A percentile compares a stretch with the other conserved stretches of the same genome.
phyloP scores from a whole-genome alignment of 2,113 vertebrate genomes.

The Aythya baeri region DNA sequence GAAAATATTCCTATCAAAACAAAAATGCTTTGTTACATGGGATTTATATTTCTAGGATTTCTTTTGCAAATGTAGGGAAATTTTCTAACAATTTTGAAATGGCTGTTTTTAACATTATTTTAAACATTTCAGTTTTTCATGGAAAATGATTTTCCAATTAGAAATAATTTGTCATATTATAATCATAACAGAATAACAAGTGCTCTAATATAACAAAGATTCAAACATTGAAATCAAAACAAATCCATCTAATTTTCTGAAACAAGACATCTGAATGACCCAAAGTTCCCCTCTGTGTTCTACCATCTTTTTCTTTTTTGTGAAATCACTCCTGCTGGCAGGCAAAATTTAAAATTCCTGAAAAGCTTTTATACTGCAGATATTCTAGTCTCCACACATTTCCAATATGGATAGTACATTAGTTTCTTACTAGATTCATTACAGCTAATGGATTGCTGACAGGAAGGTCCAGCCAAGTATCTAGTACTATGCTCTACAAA shows the following conservation, averaged over 20 bases:
- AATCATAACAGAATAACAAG: slow-evolving; percentile 58
- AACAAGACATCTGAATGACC: slow-evolving; percentile 11
- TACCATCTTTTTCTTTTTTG: not conserved
- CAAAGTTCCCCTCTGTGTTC: not conserved
- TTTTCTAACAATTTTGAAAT: not conserved
- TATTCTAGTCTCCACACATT: not conserved
- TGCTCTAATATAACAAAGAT: slow-evolving; percentile 42
- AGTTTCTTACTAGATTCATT: not conserved
- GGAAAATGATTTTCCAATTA: slow-evolving; percentile 23
- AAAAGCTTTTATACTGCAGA: not conserved
- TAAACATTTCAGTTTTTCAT: not conserved
- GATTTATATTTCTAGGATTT: not conserved
- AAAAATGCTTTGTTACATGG: not conserved
- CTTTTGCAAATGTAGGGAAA: not conserved
- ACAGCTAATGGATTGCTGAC: not conserved
- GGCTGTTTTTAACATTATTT: not conserved
- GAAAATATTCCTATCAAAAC: not conserved
- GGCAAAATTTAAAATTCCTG: not conserved
- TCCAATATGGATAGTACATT: not conserved
- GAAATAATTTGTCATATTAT: slow-evolving; percentile 50
- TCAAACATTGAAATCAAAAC: slow-evolving; percentile 37
- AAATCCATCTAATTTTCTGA: slow-evolving; percentile 51
- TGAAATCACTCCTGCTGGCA: not conserved
- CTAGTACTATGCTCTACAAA: not conserved
- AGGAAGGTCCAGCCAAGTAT: not conserved